Evolutionary conservation across 2,888 invertebrate genomes (phyloP), one percentile per base, ranked within the genome.

Genomic region (Dasypolia templi): DNA sequence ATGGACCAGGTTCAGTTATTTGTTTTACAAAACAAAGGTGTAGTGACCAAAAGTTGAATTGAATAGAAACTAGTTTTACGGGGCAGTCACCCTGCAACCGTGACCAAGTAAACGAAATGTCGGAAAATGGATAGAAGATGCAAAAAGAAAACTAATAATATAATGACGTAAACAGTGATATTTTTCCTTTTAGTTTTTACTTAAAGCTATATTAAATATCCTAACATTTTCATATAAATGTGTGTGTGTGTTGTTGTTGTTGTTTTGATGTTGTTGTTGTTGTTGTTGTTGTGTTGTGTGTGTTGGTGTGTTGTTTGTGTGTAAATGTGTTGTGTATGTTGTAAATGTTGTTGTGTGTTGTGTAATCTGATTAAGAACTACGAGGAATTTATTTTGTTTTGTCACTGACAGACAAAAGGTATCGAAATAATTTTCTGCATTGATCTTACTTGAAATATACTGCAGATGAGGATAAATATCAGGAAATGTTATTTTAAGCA

Each of bases 21-120:
- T 74, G 29, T 75, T 58, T 59, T 53, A 53, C 17, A 55, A 79
- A 67, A 53, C 55, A 63, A 55, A 64, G 22, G 55, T 68, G 56
- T 19, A 12, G 26, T 44, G 35, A 51, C 19, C 32, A 72, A 64
- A 70, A 70, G 67, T 73, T 62, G 49, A 62, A 65, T 65, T 68
- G 73, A 78, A 77, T 62, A 61, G 46, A 44, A 82, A 73, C 70
- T 77, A 64, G 72, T 81, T 72, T 29, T 53, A 29, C 56, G n/a
- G 49, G 68, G 68, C 76, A 67, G 58, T 77, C 68, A 77, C 69
- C 67, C 68, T 58, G 51, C 35, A 56, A 65, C 82, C 61, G 35
- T 69, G 68, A 61, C 51, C 29, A 35, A 69, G 39, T 44, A 29
- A 61, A 73, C 11, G 22, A 72, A 46, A 59, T 26, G 14, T 65